Base-by-base conservation (phyloP, 2,797 vertebrate species). In the Tapirus indicus region DNA sequence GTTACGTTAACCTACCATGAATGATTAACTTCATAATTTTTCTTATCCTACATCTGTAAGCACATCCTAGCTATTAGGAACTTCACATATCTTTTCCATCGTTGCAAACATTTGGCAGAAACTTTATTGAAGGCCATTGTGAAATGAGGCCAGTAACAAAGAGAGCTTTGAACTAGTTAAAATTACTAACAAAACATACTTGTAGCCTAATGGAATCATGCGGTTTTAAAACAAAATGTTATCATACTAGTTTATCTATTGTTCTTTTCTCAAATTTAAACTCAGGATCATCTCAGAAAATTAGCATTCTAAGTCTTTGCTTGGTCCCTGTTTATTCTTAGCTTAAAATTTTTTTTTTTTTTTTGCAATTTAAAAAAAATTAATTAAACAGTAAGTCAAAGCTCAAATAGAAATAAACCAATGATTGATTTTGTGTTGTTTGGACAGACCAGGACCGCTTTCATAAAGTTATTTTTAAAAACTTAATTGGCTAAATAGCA, bases 1-100 rank as follows among this genome's bases (percentile, higher is more conserved):
- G 68, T 97, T 93, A 96, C 25, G 94, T 64, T 96, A 93, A 60
- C 27, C 41, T 80, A 84, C 44, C 49, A 86, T 13, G 74, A 94
- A 84, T 74, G 74, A 83, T 66, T 79, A 89, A 69, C 41, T 84
- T 97, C 5, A 17, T 91, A 35, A 80, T 69, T 92, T 82, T 87
- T 93, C 60, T 92, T 84, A 47, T 75, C 17, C 17, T 88, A 16
- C 38, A 41, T 78, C 25, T 25, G 27, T 47, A 87, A 89, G 87
- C 12, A 74, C 47, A 94, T 89, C 29, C 32, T 32, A 29, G 32
- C 18, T 91, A 52, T 89, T 82, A 87, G 44, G 6, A 49, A 38
- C 21, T 52, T 20, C 12, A 21, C 1, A 0, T 83, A 49, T 79
- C 17, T 71, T 85, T 92, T 80, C 35, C n/a, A 80, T 54, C 18